Base-by-base conservation (phyloP, 2,888 invertebrate genomes). In the Lymantria monacha region DNA sequence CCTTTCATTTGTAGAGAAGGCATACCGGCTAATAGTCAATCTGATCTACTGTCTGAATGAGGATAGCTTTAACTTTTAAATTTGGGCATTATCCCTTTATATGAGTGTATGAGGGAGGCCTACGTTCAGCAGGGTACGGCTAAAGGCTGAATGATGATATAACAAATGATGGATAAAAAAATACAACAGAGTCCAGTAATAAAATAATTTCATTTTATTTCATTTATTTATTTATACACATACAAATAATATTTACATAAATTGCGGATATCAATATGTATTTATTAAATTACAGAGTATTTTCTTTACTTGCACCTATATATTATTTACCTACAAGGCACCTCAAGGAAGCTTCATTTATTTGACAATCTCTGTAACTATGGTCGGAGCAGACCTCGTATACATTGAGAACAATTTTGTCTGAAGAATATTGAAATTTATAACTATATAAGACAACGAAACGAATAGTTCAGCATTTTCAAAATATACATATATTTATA, bases 121-220 rank as follows among this genome's bases (percentile, higher is more conserved):
- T n/a, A n/a, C n/a, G n/a, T n/a, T n/a, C n/a, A n/a, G n/a, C n/a
- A n/a, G n/a, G n/a, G n/a, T n/a, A n/a, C n/a, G n/a, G n/a, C n/a
- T n/a, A n/a, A n/a, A n/a, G n/a, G n/a, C n/a, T n/a, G n/a, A n/a
- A n/a, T n/a, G n/a, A n/a, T n/a, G n/a, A n/a, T n/a, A n/a, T n/a
- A n/a, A n/a, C n/a, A n/a, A n/a, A n/a, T n/a, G n/a, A 5, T 36
- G 5, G 22, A 5, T 22, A 22, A 22, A 73, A 66, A 42, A 70
- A 80, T 79, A 80, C 72, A 54, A 72, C 53, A 43, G 9, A 48
- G 79, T 50, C 76, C 74, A 79, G 79, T 86, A 88, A 87, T 90
- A 90, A 90, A 90, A 90, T 90, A 90, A 80, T 85, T 87, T 88
- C 82, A 79, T 86, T 82, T 87, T 83, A 83, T 85, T 84, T 68